Base-by-base conservation (phyloP, 2,797 vertebrate genomes). In the Thalassophryne amazonica region DNA sequence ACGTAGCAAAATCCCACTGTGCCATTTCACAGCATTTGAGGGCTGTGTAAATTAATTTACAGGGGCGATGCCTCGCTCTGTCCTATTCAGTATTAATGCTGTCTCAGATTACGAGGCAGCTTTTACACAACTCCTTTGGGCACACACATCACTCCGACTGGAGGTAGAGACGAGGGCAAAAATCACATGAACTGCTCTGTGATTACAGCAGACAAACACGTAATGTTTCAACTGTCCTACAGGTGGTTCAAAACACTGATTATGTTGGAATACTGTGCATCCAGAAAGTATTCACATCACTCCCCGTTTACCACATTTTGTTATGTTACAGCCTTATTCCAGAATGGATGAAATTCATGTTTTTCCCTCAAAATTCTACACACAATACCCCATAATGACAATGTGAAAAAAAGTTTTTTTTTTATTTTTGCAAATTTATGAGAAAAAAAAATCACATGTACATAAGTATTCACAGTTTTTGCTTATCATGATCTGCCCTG, bases 41-140 rank as follows among this genome's bases (percentile, higher is more conserved):
- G 8, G 24, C 50, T 30, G 4, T 69, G 51, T 43, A 80, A 81
- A 88, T 86, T 67, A 70, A 89, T 84, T 86, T 76, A 42, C 7
- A 43, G 31, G 40, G 45, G 49, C 38, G 31, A 75, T 30, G 47
- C 56, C 57, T 72, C 27, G 10, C 60, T 79, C 61, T 36, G 25
- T 80, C 56, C 81, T 69, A 74, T 79, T 86, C 71, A 71, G 70
- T 74, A 81, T 85, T 80, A 86, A 76, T 78, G 68, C 71, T 17
- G 62, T 74, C 76, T 87, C 76, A 63, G 54, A 84, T 86, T 80
- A 84, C 74, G 51, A 66, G 62, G 74, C 69, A 74, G 66, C 60
- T 76, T 40, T 56, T 14, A n/a, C n/a, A n/a, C 30, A 60, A 13
- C 15, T 21, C 56, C 53, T 58, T 57, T 3, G 51, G 48, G 66